A percentile compares a stretch with the other conserved stretches of the same genome.
These are phyloP conservation scores for Australoheros scitulus DNA, from an alignment of 2,113 vertebrate genomes.

Conservation along the genomic window DNA sequence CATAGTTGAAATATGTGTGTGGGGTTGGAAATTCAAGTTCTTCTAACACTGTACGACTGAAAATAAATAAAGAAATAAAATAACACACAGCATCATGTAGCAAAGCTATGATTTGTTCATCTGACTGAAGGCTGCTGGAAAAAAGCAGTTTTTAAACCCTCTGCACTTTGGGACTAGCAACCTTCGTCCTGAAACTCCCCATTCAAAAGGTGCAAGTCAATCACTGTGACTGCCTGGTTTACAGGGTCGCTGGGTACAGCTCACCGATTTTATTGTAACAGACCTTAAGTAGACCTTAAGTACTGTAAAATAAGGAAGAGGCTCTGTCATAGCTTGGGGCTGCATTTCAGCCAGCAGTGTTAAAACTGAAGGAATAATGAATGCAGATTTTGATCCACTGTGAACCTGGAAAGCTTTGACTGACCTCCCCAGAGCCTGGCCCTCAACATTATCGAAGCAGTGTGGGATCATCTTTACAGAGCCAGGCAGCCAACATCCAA, in stretches of 20 bases:
- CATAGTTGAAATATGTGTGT: neutral
- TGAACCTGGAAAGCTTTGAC: neutral
- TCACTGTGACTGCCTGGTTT: neutral
- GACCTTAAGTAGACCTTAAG: neutral
- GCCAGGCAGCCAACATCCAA: neutral
- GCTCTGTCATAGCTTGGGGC: fast-evolving
- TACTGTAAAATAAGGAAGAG: neutral
- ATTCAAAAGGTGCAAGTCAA: neutral
- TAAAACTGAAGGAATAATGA: neutral
- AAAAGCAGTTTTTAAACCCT: neutral
- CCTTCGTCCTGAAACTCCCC: neutral
- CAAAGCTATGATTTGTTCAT: neutral
- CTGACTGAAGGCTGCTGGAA: neutral
- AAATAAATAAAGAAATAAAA: neutral
- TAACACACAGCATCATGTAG: neutral
- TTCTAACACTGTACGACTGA: neutral
- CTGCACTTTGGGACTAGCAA: neutral
- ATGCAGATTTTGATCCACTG: neutral
- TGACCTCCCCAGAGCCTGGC: neutral
- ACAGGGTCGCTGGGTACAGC: neutral
- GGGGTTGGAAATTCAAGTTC: neutral
- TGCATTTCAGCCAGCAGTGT: neutral
- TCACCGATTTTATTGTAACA: neutral
- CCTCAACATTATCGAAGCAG: neutral
- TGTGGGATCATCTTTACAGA: neutral